Percentiles rank a stretch among this genome's conserved stretches.
phyloP scores from a whole-genome alignment of 1,140 invertebrate species.

The Halesus radiatus region DNA sequence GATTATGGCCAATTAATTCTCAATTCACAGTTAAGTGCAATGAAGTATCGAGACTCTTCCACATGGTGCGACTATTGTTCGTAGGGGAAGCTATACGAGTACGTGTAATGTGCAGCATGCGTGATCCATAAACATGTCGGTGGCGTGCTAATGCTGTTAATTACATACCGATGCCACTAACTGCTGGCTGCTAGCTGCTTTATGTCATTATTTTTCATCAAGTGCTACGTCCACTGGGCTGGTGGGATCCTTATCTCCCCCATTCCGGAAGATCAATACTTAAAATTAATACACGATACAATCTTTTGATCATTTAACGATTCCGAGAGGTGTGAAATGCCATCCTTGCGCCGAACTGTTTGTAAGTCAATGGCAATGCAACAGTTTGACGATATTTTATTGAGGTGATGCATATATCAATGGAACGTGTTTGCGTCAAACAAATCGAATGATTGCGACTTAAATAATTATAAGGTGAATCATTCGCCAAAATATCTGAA shows the following conservation, averaged over 20 bases:
- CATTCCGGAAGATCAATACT: too few relatives aligned
- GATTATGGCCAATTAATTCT: constrained; percentile 18
- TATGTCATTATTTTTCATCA: neutral
- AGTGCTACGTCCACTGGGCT: too few relatives aligned
- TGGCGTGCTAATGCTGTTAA: constrained; percentile 3
- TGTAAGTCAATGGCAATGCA: too few relatives aligned
- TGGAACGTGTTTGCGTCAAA: neutral
- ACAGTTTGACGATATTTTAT: too few relatives aligned
- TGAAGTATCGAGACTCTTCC: neutral
- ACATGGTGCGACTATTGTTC: neutral
- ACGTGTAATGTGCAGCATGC: neutral
- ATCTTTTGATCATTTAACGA: too few relatives aligned
- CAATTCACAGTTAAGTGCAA: constrained; percentile 20
- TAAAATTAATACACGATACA: too few relatives aligned
- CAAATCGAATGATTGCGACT: neutral
- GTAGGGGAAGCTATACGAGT: neutral
- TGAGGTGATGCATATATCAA: neutral
- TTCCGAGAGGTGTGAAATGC: too few relatives aligned
- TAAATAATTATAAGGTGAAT: neutral
- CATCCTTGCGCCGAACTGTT: too few relatives aligned
- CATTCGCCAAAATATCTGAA: constrained; percentile 3
- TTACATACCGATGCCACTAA: neutral
- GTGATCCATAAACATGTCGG: neutral
- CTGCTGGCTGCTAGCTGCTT: neutral
- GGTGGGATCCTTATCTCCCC: too few relatives aligned